Evolutionary conservation across 2,888 invertebrate genomes (phyloP), one percentile per base, ranked within the genome.

Genomic region (Lasiommata megera): DNA sequence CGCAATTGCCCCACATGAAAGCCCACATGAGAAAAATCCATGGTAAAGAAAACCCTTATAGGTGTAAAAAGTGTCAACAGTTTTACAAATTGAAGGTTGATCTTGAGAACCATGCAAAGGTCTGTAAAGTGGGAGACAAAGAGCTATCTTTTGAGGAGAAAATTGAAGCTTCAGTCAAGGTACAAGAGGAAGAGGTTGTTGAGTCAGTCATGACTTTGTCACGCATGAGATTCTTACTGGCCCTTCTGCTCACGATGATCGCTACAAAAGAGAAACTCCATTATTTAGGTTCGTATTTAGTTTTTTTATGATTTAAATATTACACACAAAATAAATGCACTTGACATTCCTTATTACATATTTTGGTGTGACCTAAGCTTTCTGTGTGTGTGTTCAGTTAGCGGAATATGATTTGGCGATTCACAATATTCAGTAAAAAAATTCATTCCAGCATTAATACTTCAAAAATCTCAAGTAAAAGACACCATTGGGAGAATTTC

Each of bases 1-100:
- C 95, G 0, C 97, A 97, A 75, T 80, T 97, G 56, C 96, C 97
- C 0, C 97, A 97, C 74, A 93, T 97, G 81, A 97, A 97, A 81
- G 95, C 96, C 61, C 97, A 97, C 77, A 96, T 97, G 96, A 92
- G 93, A 61, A 95, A 95, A 70, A 96, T 97, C 54, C 97, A 97
- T 77, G 94, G 95, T 29, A 93, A 95, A 66, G 92, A 92, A 61
- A 94, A 95, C 66, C 95, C 96, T 0, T 97, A 96, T 73, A 93
- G 94, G 74, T 97, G 97, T 75, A 84, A 89, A 16, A 93, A 93
- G 51, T 97, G 97, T 78, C 91, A 93, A 29, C 89, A 92, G 46
- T 96, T 95, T 76, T 96, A 95, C 76, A 94, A 95, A 73, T 93
- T 95, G 29, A 96, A 96, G 80, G 93, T 88, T 46, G 93, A 96